A percentile compares a stretch with the other conserved stretches of the same genome.
Evolutionary conservation across 2,888 invertebrate species (phyloP).

Genomic region (Bunonema sp.): DNA sequence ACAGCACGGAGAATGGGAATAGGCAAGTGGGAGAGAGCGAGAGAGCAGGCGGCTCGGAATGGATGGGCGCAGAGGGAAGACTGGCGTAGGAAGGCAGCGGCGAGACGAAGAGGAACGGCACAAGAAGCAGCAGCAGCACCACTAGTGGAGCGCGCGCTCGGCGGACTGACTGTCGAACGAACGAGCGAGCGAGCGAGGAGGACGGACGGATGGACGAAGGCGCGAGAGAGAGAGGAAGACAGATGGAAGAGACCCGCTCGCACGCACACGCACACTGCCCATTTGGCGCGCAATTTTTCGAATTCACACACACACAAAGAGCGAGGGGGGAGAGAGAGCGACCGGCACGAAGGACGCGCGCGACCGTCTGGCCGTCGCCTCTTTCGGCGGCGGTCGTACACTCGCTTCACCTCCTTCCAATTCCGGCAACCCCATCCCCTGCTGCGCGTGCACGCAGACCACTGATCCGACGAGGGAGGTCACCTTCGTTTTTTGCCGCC

Average conservation of each 20-base stretch:
- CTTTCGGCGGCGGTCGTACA: too few relatives aligned
- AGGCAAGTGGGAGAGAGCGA: not conserved
- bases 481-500: too few relatives aligned
- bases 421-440: too few relatives aligned
- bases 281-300: not conserved
- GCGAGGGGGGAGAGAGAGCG: not conserved
- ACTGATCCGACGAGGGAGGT: too few relatives aligned
- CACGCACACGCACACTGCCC: not conserved
- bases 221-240: conserved; percentile 1
- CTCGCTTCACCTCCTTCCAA: too few relatives aligned
- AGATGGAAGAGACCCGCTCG: not conserved
- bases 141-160: not conserved
- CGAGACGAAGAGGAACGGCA: not conserved
- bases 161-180: not conserved
- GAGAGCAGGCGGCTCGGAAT: not conserved
- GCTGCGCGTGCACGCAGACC: too few relatives aligned
- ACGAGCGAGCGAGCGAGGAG: not conserved
- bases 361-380: too few relatives aligned
- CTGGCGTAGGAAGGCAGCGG: not conserved
- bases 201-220: not conserved
- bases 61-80: not conserved
- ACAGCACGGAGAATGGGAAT: not conserved
- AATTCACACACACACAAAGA: not conserved
- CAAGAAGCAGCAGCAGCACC: not conserved
- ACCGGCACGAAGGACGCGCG: too few relatives aligned